These are phyloP conservation scores for Caretta caretta DNA, from an alignment of 2,113 vertebrate species.

Conservation along the genomic window DNA sequence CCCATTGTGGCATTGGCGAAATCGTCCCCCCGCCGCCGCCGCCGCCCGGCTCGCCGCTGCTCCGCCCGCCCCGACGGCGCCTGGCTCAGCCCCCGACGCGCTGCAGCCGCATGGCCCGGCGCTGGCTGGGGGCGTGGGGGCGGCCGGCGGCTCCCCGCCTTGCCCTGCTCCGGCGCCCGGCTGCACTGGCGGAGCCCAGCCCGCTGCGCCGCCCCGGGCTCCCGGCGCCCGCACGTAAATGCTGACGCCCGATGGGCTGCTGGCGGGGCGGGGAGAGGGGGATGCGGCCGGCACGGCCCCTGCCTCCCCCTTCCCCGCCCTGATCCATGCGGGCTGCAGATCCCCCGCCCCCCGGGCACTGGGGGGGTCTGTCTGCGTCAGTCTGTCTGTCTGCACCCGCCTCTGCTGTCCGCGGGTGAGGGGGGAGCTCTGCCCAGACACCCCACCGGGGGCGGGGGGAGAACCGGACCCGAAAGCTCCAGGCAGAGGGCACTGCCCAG, in stretches of 20 bases:
- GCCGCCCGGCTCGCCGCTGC: no score
- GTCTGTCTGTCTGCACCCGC: not conserved
- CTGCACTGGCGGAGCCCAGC: not conserved
- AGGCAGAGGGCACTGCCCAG: not conserved
- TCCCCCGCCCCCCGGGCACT: conserved; percentile 1
- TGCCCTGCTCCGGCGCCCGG: no score
- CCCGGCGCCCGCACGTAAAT: conserved; percentile 18
- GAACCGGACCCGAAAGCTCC: no score
- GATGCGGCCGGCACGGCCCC: not conserved
- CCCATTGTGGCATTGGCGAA: not conserved
- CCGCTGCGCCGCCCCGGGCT: not conserved
- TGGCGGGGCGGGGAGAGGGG: not conserved
- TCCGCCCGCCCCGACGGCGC: not conserved
- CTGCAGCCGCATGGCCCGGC: not conserved
- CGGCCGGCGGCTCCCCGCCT: no score
- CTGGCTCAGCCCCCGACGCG: not conserved
- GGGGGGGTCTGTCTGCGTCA: not conserved
- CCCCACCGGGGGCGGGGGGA: not conserved
- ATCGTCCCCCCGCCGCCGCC: not conserved
- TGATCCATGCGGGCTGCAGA: conserved; percentile 13
- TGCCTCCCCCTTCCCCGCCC: conserved; percentile 24
- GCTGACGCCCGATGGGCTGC: conserved; percentile 35
- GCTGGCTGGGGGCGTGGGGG: no score
- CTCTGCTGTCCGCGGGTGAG: not conserved
- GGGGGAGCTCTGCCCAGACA: no score